Evolutionary conservation across 2,888 invertebrate species (phyloP).

Genomic region (Temnothorax rugatulus): DNA sequence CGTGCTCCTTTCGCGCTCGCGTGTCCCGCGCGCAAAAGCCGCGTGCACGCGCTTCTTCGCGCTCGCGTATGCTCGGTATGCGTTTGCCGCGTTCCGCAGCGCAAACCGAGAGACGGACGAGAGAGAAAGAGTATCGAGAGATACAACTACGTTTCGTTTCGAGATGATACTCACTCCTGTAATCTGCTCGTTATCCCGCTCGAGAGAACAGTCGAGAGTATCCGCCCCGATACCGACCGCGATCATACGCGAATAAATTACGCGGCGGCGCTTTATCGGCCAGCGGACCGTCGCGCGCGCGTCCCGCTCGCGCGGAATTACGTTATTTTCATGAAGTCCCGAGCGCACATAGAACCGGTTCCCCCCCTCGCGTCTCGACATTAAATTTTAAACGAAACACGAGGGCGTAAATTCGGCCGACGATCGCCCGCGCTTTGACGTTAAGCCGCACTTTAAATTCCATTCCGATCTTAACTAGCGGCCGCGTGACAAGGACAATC

Average conservation of each 20-base stretch:
- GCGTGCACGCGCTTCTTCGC: conserved; percentile 59
- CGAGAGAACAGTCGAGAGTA: conserved; percentile 4
- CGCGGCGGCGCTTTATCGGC: conserved; percentile 44
- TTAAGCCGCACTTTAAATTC: conserved; percentile 45
- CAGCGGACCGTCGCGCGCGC: conserved; percentile 3
- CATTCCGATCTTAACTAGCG: conserved; percentile 37
- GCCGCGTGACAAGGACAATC: conserved; percentile 36
- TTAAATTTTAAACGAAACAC: conserved; percentile 39
- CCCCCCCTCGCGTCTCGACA: conserved; percentile 24
- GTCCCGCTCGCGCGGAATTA: conserved; percentile 18
- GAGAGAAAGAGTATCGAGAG: conserved; percentile 13
- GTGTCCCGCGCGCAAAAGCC: conserved; percentile 58
- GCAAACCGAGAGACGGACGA: conserved; percentile 42
- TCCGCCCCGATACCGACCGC: conserved; percentile 32
- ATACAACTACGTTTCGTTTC: conserved; percentile 52
- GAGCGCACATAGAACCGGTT: conserved; percentile 28
- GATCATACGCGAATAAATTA: conserved; percentile 66
- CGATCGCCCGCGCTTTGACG: conserved; percentile 45
- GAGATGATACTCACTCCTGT: conserved; percentile 61
- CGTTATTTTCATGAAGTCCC: conserved; percentile 38
- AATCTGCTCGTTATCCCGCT: conserved; percentile 69
- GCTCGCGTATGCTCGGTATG: conserved; percentile 60
- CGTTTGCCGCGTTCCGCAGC: conserved; percentile 64
- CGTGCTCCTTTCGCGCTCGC: conserved; percentile 55
- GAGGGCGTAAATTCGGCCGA: conserved; percentile 36